A percentile compares a stretch with the other conserved stretches of the same genome.
Conservation (phyloP, 2,888 invertebrate species). For the Blera fallax region DNA sequence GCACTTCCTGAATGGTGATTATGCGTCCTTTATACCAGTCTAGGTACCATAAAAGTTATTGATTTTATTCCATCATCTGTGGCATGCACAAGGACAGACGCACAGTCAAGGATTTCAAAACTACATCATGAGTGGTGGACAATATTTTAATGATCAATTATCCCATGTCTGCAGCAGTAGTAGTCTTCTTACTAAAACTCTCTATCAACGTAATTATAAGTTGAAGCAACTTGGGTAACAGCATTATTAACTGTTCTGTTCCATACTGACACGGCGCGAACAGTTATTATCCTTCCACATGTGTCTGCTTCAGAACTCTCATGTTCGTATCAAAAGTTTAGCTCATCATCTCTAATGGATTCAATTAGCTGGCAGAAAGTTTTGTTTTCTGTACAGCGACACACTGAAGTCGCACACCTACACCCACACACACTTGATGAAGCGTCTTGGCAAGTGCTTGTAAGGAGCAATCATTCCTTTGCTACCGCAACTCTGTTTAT, state of each 20-base stretch:
- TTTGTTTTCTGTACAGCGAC: conserved; percentile 4
- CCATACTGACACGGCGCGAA: neutral
- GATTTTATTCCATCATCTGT: too few relatives aligned
- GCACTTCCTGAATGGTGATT: too few relatives aligned
- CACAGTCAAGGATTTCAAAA: too few relatives aligned
- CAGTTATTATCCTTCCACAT: neutral
- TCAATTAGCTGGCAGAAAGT: conserved; percentile 33
- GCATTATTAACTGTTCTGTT: conserved; percentile 13
- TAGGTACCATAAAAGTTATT: too few relatives aligned
- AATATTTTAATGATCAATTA: neutral
- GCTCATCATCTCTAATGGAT: conserved; percentile 33
- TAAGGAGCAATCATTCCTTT: neutral
- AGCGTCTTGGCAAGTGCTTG: neutral
- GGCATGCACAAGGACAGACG: too few relatives aligned
- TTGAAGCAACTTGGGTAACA: conserved; percentile 10
- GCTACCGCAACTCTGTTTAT: too few relatives aligned
- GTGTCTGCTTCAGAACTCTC: neutral
- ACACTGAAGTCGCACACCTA: neutral
- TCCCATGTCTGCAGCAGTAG: neutral
- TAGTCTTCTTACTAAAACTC: neutral
- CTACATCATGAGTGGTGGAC: too few relatives aligned
- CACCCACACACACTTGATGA: neutral
- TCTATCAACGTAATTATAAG: conserved; percentile 26
- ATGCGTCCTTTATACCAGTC: too few relatives aligned
- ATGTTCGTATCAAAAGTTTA: conserved; percentile 6